A percentile compares a stretch with the other conserved stretches of the same genome.
Evolutionary conservation across 2,113 vertebrate species (phyloP).

Genomic region (Acanthisitta chloris): DNA sequence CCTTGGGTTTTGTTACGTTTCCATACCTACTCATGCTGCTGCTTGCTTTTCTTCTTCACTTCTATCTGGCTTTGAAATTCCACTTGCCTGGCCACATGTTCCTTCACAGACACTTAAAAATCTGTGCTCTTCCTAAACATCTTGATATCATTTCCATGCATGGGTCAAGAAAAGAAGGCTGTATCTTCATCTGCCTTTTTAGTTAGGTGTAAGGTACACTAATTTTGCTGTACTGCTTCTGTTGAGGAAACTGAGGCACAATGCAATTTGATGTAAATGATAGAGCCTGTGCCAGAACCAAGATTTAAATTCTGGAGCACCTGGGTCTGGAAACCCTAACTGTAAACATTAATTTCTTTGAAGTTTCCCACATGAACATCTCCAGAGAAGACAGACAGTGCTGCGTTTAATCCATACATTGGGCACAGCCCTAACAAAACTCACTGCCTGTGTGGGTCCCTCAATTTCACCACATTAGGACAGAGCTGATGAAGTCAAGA

Average conservation of each 20-base stretch:
- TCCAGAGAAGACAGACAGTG: not conserved
- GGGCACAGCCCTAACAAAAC: not conserved
- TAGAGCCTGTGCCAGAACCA: not conserved
- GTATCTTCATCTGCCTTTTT: not conserved
- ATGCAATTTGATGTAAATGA: not conserved
- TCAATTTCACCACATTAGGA: not conserved
- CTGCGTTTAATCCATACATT: not conserved
- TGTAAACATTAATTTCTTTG: not conserved
- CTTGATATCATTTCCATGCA: not conserved
- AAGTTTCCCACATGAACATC: not conserved
- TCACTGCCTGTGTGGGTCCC: not conserved
- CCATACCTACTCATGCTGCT: not conserved
- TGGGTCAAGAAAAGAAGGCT: not conserved
- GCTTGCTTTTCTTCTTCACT: not conserved
- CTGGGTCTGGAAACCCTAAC: not conserved
- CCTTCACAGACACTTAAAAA: not conserved
- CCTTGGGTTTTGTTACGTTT: not conserved
- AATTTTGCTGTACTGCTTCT: not conserved
- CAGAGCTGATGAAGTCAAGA: not conserved
- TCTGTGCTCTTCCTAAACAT: not conserved
- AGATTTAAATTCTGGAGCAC: not conserved
- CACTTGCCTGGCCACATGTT: not conserved
- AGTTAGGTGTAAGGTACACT: not conserved
- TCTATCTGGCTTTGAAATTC: not conserved
- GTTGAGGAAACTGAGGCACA: not conserved